Evolutionary conservation across 2,797 vertebrate genomes (phyloP).

Genomic region (Ispidina picta): DNA sequence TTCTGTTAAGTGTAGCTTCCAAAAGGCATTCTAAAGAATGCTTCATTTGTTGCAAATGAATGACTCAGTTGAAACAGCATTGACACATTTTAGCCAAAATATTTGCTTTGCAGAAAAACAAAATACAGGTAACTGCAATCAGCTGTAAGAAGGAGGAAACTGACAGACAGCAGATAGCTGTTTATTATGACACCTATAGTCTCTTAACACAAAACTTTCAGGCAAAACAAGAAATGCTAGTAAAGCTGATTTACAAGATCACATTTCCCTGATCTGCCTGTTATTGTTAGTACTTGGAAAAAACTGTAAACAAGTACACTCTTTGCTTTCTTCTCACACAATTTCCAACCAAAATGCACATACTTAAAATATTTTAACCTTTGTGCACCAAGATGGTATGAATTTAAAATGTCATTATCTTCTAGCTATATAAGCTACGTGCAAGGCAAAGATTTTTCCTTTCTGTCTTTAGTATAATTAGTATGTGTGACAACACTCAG

Average conservation of each 20-base stretch:
- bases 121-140: background rate
- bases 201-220: background rate
- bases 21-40: conserved; percentile 20
- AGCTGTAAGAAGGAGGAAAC: background rate
- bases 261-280: background rate
- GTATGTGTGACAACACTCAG: conserved; percentile 18
- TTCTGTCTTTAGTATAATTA: conserved; percentile 23
- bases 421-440: background rate
- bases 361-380: background rate
- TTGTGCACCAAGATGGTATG: background rate
- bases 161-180: background rate
- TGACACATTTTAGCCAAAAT: conserved; percentile 36
- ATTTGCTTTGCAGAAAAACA: conserved; percentile 7
- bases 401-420: background rate
- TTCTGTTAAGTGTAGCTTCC: conserved; percentile 6
- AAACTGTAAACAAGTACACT: background rate
- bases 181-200: background rate
- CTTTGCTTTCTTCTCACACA: background rate
- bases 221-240: background rate
- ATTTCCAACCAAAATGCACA: background rate
- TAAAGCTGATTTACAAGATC: background rate
- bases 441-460: background rate
- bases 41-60: conserved; percentile 44
- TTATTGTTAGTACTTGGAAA: background rate
- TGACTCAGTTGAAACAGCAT: conserved; percentile 34